These are phyloP conservation scores for Pungitius pungitius DNA, from an alignment of 2,113 vertebrate genomes.

Conservation along the genomic window DNA sequence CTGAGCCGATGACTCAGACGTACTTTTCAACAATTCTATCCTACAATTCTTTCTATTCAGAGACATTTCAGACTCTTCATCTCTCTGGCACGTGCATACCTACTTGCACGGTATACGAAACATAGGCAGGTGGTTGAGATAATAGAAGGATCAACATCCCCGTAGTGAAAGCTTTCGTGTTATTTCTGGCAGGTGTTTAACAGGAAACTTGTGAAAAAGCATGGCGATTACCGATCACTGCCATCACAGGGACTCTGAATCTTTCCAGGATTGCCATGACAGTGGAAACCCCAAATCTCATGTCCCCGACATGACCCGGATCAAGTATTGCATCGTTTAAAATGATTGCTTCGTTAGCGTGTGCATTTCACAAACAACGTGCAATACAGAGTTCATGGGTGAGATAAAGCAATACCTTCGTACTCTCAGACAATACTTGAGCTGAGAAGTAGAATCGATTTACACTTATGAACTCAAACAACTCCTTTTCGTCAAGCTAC, in stretches of 20 bases:
- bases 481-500: neutral
- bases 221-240: slow-evolving; percentile 17
- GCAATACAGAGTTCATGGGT: neutral
- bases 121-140: slow-evolving; percentile 32
- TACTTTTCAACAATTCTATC: slow-evolving; percentile 1
- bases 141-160: slow-evolving; percentile 28
- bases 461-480: slow-evolving; percentile 3
- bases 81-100: slow-evolving; percentile 6
- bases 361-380: neutral
- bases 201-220: slow-evolving; percentile 13
- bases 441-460: neutral
- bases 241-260: neutral
- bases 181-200: slow-evolving; percentile 14
- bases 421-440: neutral
- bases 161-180: slow-evolving; percentile 14
- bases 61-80: slow-evolving; percentile 10
- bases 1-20: slow-evolving; percentile 20
- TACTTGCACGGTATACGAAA: slow-evolving; percentile 12
- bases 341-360: neutral
- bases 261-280: slow-evolving; percentile 1
- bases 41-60: neutral
- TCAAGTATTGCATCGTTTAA: slow-evolving; percentile 3
- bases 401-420: neutral
- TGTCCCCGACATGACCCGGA: neutral
- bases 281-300: neutral